Evolutionary conservation across 2,113 vertebrate species (phyloP), one percentile per base, ranked within the genome.

Genomic region (Ophthalmolycus amberensis): DNA sequence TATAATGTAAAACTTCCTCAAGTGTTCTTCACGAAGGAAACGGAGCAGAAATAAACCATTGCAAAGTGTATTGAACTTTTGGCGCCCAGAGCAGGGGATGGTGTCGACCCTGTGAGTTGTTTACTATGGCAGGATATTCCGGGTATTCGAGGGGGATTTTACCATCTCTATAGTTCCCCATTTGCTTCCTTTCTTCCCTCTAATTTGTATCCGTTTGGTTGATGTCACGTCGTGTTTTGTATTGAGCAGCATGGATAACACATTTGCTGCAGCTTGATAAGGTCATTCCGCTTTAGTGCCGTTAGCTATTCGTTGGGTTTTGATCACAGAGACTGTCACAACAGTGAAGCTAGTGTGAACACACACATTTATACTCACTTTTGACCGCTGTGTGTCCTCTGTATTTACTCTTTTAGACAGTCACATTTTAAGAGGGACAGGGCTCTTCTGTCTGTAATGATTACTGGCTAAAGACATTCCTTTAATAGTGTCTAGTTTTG

Each of bases 401-500:
- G 44, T 82, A 81, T 91, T 91, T 82, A 91, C 75, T 80, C 79
- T 87, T 80, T 69, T 68, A 73, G 75, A 66, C 66, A 81, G 80
- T 87, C 81, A 87, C 64, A 80, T 90, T 93, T 92, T 85, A 93
- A 91, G 82, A 91, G 89, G 71, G 60, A 84, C 75, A 48, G 46
- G 68, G 72, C 79, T 87, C 79, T 83, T 83, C 88, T 90, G 88
- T 90, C 87, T 87, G 56, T 63, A 77, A 66, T 88, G 82, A 93
- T 93, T 92, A 94, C 78, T 77, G 76, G 79, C 88, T 88, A 90
- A 94, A 91, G 93, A 94, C 90, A 93, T 93, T 91, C 87, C 90
- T 93, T 94, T 95, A 95, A 95, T 94, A 92, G 94, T 93, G 94
- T 93, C 94, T 92, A 93, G 94, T 94, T 95, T 95, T 95, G 94